Base-by-base conservation (phyloP, 1,140 invertebrate genomes). In the Calosoma granatense region DNA sequence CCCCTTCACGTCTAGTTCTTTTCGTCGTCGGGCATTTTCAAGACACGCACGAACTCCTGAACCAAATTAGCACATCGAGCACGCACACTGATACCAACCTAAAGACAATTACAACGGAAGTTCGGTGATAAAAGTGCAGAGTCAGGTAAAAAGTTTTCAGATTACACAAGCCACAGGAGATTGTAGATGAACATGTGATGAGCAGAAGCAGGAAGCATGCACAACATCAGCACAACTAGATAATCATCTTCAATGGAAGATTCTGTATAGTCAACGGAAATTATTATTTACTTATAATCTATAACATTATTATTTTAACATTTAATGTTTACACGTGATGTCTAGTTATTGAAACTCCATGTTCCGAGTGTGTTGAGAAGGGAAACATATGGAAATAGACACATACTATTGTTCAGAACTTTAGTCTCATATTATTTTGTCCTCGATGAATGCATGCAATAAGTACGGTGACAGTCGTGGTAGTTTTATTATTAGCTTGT, bases 171-270 rank as follows among this genome's bases (percentile, higher is more conserved):
- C 41, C 26, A 56, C 55, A 22, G 55, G 41, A 47, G 23, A 36
- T 19, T 21, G 14, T 20, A n/a, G 19, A 39, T 14, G 17, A 39
- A 20, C 21, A 17, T 14, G 20, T 20, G n/a, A 20, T 56, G 20
- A 39, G 54, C 54, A 39, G 30, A 39, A 36, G 30, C 41, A 36
- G 30, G 30, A 39, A 39, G 20, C 54, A 39, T 55, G 30, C 20
- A 55, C 41, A 20, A 55, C 26, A 55, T 55, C 54, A 55, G 30
- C 54, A 14, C 26, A 36, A n/a, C 41, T 52, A 51, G 51, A 55
- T 55, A 52, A 53, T 59, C 39, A 53, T 55, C 21, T 53, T 59
- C 47, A n/a, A n/a, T n/a, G n/a, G n/a, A n/a, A n/a, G n/a, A n/a
- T n/a, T n/a, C n/a, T n/a, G n/a, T n/a, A n/a, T n/a, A n/a, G n/a